Base-by-base conservation (phyloP, 2,888 invertebrate genomes). In the Tetramorium bicarinatum region DNA sequence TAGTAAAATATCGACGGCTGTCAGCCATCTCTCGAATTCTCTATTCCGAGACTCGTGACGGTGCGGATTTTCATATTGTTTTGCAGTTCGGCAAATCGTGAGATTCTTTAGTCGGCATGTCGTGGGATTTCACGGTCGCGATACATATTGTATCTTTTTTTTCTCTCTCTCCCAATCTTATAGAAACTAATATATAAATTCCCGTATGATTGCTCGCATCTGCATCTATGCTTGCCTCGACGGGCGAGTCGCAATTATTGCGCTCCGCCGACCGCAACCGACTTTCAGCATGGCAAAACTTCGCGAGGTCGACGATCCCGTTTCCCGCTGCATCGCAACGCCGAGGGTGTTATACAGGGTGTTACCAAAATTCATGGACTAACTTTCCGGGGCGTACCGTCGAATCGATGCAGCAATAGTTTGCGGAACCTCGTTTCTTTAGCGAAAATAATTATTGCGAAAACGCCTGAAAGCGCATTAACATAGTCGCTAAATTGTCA, bases 71-170 rank as follows among this genome's bases (percentile, higher is more conserved):
- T 82, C 75, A 83, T 71, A 44, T 86, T 86, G 87, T 88, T 89
- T 89, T 79, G 87, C 88, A 85, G 85, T 87, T 90, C 88, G 87
- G 77, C 88, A 87, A 86, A 87, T 85, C 85, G 86, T 74, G 71
- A 84, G 83, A 89, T 90, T 76, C 79, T 83, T 87, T 83, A 84
- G 82, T 81, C 83, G 81, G 82, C 84, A 86, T 85, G 84, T 88
- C 80, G 44, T 54, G 47, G 83, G 79, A 54, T 77, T 85, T 84
- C 77, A 74, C 82, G 71, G 72, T 59, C 82, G 82, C n/a, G 52
- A 66, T 56, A 71, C 79, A 66, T 81, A 66, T 86, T 82, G 9
- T 79, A 4, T 29, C 15, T 34, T 41, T 47, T 66, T 66, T 38
- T 9, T 25, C 41, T 4, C 9, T 9, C 18, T 41, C n/a, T 64